phyloP scores from a whole-genome alignment of 1,140 invertebrate species.

The Thalassaphorura encarpata region DNA sequence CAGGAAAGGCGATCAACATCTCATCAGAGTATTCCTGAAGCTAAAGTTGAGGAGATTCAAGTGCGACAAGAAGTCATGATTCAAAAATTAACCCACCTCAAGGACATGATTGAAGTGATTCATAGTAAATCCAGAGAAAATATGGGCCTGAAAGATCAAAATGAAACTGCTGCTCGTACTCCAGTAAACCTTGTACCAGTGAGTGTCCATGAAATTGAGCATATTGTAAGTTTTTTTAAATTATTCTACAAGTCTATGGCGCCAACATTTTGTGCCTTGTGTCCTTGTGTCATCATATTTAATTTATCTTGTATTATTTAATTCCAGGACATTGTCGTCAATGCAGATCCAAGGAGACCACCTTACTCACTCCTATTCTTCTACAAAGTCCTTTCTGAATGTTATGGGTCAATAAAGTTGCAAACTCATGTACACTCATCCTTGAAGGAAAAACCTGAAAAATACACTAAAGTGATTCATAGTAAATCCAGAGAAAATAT shows the following conservation, averaged over 20 bases:
- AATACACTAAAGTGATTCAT: no score
- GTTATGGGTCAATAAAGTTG: neutral
- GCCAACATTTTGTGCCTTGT: no score
- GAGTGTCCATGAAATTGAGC: neutral
- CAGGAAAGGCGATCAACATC: no score
- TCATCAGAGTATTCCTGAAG: no score
- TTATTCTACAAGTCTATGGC: no score
- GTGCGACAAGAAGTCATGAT: no score
- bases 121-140: neutral
- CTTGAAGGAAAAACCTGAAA: neutral
- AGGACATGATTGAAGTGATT: no score
- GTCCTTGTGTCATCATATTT: no score
- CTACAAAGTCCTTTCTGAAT: neutral
- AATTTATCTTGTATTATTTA: no score
- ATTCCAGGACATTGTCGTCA: neutral
- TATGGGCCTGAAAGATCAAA: neutral
- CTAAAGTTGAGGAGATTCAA: no score
- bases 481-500: neutral
- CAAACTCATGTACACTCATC: neutral
- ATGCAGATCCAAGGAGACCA: neutral
- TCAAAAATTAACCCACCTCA: no score
- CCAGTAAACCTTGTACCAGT: neutral
- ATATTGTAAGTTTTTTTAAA: no score
- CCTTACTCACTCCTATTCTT: neutral
- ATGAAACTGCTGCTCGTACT: neutral